These are phyloP conservation scores for Bettongia penicillata DNA, from an alignment of 2,113 vertebrate genomes.

Conservation along the genomic window DNA sequence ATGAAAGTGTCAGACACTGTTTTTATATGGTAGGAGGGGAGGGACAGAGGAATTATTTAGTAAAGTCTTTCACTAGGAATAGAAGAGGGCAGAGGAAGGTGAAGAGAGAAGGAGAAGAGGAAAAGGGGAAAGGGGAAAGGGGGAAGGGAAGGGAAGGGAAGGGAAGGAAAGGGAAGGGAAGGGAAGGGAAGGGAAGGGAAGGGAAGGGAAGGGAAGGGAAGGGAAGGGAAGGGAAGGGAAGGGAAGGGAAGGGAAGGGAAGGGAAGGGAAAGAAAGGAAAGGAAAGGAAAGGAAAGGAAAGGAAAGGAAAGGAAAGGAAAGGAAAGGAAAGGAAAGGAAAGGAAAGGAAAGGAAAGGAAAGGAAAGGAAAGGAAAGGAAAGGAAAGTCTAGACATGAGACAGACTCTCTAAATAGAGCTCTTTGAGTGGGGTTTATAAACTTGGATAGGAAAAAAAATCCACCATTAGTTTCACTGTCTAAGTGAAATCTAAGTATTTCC, in stretches of 20 bases:
- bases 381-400: neutral
- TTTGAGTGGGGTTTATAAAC: neutral
- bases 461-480: neutral
- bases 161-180: too few species aligned
- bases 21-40: slow-evolving; percentile 1
- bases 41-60: slow-evolving; percentile 40
- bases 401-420: neutral
- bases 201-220: neutral
- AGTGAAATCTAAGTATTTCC: neutral
- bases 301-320: too few species aligned
- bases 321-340: too few species aligned
- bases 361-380: neutral
- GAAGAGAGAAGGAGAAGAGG: neutral
- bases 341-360: fast-evolving
- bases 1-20: slow-evolving; percentile 30
- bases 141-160: too few species aligned
- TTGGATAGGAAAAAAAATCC: neutral
- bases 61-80: slow-evolving; percentile 30
- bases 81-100: neutral
- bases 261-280: too few species aligned
- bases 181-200: too few species aligned
- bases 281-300: too few species aligned
- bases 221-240: too few species aligned
- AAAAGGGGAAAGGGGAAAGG: too few species aligned
- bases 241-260: too few species aligned